Percentiles rank a stretch among this genome's conserved stretches.
These are phyloP conservation scores for Bombus haemorrhoidalis DNA, from an alignment of 1,140 invertebrate species.

Conservation along the genomic window DNA sequence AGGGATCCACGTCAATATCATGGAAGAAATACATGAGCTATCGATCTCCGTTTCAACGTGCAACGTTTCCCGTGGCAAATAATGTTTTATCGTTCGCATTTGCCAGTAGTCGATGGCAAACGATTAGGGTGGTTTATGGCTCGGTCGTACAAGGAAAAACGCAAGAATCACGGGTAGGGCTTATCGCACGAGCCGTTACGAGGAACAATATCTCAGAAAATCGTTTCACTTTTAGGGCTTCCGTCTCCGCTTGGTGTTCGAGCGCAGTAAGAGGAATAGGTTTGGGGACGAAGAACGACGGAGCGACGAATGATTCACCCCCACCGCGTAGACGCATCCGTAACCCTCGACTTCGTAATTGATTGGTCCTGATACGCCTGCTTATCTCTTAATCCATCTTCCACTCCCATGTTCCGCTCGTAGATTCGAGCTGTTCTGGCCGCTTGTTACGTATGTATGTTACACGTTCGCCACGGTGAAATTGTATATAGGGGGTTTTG, in stretches of 20 bases:
- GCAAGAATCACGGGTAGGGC: slow-evolving; percentile 52
- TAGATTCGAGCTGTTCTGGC: slow-evolving; percentile 50
- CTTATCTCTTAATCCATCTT: slow-evolving; percentile 79
- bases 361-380: slow-evolving; percentile 80
- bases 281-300: not conserved
- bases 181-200: slow-evolving; percentile 57
- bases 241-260: not conserved
- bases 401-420: slow-evolving; percentile 65
- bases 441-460: slow-evolving; percentile 58
- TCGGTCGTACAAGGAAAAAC: slow-evolving; percentile 37
- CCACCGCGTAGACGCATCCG: slow-evolving; percentile 37
- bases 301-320: slow-evolving; percentile 63
- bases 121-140: slow-evolving; percentile 65
- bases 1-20: slow-evolving; percentile 9
- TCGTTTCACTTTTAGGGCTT: slow-evolving; percentile 57
- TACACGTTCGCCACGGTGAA: slow-evolving; percentile 14
- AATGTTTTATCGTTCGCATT: slow-evolving; percentile 60
- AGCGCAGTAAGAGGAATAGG: not conserved
- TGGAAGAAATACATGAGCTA: not conserved
- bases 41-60: slow-evolving; percentile 50
- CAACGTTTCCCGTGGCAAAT: slow-evolving; percentile 31
- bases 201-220: slow-evolving; percentile 61
- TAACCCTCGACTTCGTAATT: slow-evolving; percentile 78
- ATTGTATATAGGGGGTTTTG: not conserved
- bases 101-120: slow-evolving; percentile 49